Conservation (phyloP, 1,140 invertebrate genomes). For the Lepidurus couesii region DNA sequence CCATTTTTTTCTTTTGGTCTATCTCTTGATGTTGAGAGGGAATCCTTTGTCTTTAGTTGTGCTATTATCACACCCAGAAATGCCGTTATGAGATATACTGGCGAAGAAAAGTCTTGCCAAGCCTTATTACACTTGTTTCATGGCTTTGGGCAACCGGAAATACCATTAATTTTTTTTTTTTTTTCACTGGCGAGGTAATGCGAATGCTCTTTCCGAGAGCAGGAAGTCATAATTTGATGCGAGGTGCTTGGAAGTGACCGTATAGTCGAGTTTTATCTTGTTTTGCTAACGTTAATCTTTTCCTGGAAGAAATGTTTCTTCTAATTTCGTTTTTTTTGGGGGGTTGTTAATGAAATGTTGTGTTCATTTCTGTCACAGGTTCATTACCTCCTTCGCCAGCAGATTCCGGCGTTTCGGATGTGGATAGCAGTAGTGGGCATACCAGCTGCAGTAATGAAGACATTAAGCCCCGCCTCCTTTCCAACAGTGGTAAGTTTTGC, state of each 20-base stretch:
- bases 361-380: conserved; percentile 49
- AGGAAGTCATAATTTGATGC: not conserved
- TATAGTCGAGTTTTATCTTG: not conserved
- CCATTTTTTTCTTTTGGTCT: not conserved
- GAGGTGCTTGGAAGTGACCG: not conserved
- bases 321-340: no score
- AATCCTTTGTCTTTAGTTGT: not conserved
- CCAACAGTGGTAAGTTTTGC: conserved; percentile 41
- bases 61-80: not conserved
- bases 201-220: not conserved
- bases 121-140: conserved; percentile 10
- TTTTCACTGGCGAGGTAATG: not conserved
- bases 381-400: conserved; percentile 93
- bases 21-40: not conserved
- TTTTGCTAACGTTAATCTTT: not conserved
- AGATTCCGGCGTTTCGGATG: conserved; percentile 93
- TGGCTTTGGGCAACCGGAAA: not conserved
- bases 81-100: not conserved
- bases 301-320: no score
- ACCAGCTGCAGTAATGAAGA: conserved; percentile 68
- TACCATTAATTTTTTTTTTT: not conserved
- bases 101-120: not conserved
- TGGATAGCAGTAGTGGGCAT: conserved; percentile 86
- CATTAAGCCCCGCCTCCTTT: conserved; percentile 69
- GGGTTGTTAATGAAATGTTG: not conserved